Evolutionary conservation across 2,797 vertebrate genomes (phyloP).

Genomic region (Lepus townsendii): DNA sequence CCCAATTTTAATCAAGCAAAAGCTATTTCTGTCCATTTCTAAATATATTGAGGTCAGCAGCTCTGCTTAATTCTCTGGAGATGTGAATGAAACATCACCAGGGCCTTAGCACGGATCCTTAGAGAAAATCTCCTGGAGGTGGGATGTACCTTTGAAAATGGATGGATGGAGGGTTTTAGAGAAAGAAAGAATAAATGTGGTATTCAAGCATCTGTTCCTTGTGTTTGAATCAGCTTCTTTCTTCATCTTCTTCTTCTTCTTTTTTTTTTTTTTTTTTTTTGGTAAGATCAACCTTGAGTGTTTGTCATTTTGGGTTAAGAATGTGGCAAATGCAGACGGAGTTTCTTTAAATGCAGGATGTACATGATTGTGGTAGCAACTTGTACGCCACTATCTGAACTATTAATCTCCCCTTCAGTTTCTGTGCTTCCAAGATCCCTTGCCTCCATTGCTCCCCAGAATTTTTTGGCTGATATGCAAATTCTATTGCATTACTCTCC

Average conservation of each 20-base stretch:
- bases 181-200: background rate
- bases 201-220: background rate
- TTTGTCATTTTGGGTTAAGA: slow-evolving; percentile 36
- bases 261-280: no score
- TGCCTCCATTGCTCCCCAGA: background rate
- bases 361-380: background rate
- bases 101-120: background rate
- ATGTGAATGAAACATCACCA: background rate
- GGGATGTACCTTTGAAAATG: background rate
- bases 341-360: background rate
- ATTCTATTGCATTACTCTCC: background rate
- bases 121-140: background rate
- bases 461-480: background rate
- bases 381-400: background rate
- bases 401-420: background rate
- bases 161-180: background rate
- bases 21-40: slow-evolving; percentile 10
- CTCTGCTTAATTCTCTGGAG: background rate
- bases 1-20: slow-evolving; percentile 40
- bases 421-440: background rate
- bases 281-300: background rate
- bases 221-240: background rate
- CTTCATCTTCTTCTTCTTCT: background rate
- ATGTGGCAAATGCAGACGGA: background rate
- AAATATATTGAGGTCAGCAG: background rate